A percentile compares a stretch with the other conserved stretches of the same genome.
These are phyloP conservation scores for Meteorus colon DNA, from an alignment of 2,888 invertebrate species.

Conservation along the genomic window DNA sequence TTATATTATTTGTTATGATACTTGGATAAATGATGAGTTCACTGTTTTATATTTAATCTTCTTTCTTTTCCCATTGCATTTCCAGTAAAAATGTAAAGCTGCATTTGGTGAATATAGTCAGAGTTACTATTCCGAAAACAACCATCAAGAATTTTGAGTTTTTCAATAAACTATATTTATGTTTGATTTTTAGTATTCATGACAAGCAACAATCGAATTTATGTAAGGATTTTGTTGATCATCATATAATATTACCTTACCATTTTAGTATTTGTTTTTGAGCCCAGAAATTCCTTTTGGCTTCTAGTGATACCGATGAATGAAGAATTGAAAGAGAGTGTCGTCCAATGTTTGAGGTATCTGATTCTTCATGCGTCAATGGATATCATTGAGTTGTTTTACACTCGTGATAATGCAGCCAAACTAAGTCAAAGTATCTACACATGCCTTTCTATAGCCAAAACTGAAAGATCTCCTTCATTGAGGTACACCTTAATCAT, in stretches of 20 bases:
- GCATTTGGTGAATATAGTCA: conserved; percentile 75
- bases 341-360: conserved; percentile 75
- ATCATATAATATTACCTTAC: conserved; percentile 16
- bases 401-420: conserved; percentile 76
- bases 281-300: conserved; percentile 39
- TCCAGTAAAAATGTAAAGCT: conserved; percentile 74
- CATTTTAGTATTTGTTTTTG: neutral
- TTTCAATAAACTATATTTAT: conserved; percentile 77
- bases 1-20: conserved; percentile 23
- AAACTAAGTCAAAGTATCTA: conserved; percentile 81
- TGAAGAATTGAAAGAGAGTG: conserved; percentile 80
- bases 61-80: conserved; percentile 21
- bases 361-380: conserved; percentile 75
- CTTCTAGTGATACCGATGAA: conserved; percentile 76
- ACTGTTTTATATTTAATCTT: conserved; percentile 12
- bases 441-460: conserved; percentile 79
- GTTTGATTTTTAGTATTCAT: conserved; percentile 76
- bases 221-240: conserved; percentile 43
- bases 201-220: conserved; percentile 69
- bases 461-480: conserved; percentile 78
- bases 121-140: conserved; percentile 74
- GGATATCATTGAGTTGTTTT: conserved; percentile 76
- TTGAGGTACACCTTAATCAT: conserved; percentile 76
- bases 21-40: neutral
- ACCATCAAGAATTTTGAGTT: conserved; percentile 74